These are phyloP conservation scores for Dasyprocta punctata DNA, from an alignment of 2,113 vertebrate species.

Conservation along the genomic window DNA sequence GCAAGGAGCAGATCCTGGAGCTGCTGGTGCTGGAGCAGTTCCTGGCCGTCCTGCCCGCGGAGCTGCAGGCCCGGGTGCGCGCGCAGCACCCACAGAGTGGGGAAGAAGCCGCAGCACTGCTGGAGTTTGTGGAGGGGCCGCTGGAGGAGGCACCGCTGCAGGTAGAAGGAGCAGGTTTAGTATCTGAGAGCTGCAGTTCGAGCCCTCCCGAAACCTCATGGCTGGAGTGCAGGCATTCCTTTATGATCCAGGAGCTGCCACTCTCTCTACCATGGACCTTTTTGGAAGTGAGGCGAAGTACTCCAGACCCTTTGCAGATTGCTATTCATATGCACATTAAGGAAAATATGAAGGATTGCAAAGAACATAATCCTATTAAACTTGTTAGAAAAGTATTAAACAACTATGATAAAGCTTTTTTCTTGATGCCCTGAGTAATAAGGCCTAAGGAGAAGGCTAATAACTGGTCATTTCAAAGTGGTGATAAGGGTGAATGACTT, in stretches of 20 bases:
- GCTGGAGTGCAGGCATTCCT: background rate
- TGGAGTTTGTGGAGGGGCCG: slow-evolving; percentile 58
- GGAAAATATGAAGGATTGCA: background rate
- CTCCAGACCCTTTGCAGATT: background rate
- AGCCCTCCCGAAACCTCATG: background rate
- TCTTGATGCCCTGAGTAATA: background rate
- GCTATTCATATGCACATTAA: background rate
- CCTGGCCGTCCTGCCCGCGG: slow-evolving; percentile 48
- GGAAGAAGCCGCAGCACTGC: slow-evolving; percentile 59
- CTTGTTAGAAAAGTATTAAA: background rate
- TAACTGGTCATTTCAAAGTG: background rate
- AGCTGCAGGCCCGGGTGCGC: slow-evolving; percentile 64
- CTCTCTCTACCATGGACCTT: background rate
- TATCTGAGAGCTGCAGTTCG: background rate
- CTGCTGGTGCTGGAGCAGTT: slow-evolving; percentile 74
- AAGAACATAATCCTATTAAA: background rate
- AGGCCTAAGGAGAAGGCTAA: background rate
- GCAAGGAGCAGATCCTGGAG: slow-evolving; percentile 74
- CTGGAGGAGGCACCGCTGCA: background rate
- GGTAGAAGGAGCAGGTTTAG: background rate
- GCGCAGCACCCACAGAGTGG: slow-evolving; percentile 48
- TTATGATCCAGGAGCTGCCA: background rate
- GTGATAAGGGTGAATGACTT: background rate
- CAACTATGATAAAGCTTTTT: background rate
- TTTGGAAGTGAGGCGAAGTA: background rate